Conservation (phyloP, 1,140 invertebrate species). For the Drosophila ficusphila region DNA sequence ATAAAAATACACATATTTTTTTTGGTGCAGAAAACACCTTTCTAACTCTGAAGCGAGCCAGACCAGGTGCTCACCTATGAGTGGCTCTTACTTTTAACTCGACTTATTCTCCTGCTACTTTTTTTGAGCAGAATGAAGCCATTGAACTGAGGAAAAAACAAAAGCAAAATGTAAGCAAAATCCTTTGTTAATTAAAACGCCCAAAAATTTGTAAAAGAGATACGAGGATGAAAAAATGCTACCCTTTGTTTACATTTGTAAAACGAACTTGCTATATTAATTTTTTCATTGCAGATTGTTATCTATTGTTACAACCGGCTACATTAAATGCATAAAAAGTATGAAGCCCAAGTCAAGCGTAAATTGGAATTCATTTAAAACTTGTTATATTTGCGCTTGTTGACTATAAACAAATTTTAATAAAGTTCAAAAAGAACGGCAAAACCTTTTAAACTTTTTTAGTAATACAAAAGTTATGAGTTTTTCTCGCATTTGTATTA, state of each 20-base stretch:
- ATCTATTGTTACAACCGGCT: background rate
- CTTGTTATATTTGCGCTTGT: background rate
- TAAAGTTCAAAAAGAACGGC: background rate
- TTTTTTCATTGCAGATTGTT: background rate
- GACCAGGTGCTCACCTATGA: slow-evolving; percentile 24
- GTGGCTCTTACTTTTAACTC: slow-evolving; percentile 12
- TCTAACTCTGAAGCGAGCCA: background rate
- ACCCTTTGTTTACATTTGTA: too few relatives aligned
- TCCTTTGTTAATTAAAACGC: background rate
- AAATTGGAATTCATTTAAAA: background rate
- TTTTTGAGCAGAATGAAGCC: slow-evolving; percentile 62
- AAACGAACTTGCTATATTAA: too few relatives aligned
- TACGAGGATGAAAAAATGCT: background rate
- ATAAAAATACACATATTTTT: background rate
- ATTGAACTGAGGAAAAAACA: slow-evolving; percentile 31
- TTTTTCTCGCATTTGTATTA: background rate
- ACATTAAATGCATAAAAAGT: background rate
- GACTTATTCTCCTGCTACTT: slow-evolving; percentile 7
- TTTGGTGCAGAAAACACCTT: slow-evolving; percentile 1
- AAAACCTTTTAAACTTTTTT: background rate
- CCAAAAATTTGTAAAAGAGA: background rate
- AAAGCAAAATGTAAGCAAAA: background rate
- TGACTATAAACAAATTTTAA: background rate
- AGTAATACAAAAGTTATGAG: background rate
- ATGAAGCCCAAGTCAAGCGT: background rate